Percentiles rank a stretch among this genome's conserved stretches.
phyloP scores from a whole-genome alignment of 2,888 invertebrate species.

The Escarpia spicata region DNA sequence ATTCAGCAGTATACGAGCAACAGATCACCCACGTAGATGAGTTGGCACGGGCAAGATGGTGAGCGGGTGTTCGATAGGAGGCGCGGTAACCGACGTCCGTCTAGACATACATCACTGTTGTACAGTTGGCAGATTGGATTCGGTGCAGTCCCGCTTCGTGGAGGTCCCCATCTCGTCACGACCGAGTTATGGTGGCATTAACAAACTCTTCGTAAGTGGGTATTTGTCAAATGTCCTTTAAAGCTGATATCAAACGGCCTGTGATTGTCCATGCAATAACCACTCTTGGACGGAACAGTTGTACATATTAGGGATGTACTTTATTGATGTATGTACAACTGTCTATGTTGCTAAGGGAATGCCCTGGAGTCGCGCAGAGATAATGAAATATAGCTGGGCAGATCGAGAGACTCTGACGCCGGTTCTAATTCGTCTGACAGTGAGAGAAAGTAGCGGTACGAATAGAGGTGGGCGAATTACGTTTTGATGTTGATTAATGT shows the following conservation, averaged over 20 bases:
- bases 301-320: background rate
- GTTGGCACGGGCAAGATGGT: background rate
- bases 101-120: background rate
- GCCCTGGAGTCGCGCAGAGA: background rate
- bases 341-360: background rate
- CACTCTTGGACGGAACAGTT: background rate
- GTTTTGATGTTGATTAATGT: conserved; percentile 16
- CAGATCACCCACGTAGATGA: background rate
- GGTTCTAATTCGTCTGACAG: conserved; percentile 9
- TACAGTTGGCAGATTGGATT: background rate
- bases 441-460: background rate
- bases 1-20: background rate
- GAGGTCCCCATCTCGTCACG: background rate
- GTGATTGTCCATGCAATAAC: background rate
- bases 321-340: background rate
- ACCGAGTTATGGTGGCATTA: background rate
- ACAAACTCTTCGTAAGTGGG: background rate
- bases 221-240: background rate
- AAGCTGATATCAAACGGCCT: background rate
- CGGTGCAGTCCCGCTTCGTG: background rate
- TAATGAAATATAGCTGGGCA: background rate
- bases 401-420: background rate
- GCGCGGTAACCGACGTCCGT: background rate
- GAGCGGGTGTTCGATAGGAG: background rate
- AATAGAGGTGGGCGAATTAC: background rate